Conservation (phyloP, 2,113 vertebrate species). For the Copsychus sechellarum region DNA sequence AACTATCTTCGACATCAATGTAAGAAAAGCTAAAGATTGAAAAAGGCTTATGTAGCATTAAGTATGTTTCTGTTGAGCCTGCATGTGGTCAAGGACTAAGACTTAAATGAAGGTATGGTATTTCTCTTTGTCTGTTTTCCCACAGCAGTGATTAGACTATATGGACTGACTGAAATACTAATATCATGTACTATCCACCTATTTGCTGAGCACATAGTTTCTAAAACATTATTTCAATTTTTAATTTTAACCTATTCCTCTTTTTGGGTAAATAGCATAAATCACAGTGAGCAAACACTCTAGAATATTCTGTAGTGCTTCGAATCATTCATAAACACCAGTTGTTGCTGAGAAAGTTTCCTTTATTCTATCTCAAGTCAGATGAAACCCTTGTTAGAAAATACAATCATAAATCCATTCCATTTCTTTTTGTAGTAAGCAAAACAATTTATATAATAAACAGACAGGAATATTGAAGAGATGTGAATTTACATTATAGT, state of each 20-base stretch:
- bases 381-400: not conserved
- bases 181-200: not conserved
- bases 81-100: not conserved
- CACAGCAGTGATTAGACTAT: not conserved
- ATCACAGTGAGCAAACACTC: not conserved
- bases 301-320: not conserved
- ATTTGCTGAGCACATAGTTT: not conserved
- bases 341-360: not conserved
- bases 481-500: not conserved
- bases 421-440: not conserved
- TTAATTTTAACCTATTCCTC: not conserved
- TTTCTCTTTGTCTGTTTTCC: not conserved
- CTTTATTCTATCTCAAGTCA: not conserved
- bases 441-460: not conserved
- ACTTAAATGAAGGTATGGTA: not conserved
- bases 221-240: not conserved
- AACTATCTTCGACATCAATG: not conserved
- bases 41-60: not conserved
- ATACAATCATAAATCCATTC: not conserved
- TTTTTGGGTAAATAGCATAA: not conserved
- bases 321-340: not conserved
- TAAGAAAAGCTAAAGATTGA: not conserved
- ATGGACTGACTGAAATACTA: not conserved
- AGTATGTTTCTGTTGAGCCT: not conserved
- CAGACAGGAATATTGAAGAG: not conserved